These are phyloP conservation scores for Scylla paramamosain DNA, from an alignment of 1,140 invertebrate species.

Conservation along the genomic window DNA sequence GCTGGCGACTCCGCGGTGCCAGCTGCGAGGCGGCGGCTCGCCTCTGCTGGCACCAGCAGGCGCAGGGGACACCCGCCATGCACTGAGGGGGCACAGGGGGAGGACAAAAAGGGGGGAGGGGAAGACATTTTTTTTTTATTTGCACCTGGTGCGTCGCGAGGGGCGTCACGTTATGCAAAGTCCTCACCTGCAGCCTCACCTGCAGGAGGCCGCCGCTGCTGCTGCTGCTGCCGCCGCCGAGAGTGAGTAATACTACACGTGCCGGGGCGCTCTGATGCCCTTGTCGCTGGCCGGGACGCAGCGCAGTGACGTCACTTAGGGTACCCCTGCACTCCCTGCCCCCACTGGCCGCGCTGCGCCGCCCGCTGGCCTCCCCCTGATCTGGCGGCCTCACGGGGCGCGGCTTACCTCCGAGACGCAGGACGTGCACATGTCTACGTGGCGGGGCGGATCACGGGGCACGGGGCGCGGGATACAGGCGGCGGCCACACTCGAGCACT, in stretches of 20 bases:
- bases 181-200: background rate
- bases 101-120: background rate
- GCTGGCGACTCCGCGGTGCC: background rate
- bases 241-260: background rate
- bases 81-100: background rate
- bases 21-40: background rate
- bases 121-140: background rate
- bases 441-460: background rate
- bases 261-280: background rate
- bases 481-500: background rate
- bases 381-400: background rate
- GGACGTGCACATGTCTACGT: background rate
- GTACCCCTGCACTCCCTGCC: background rate
- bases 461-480: background rate
- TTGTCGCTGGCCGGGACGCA: background rate
- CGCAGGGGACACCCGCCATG: constrained; percentile 4
- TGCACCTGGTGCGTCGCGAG: background rate
- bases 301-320: background rate
- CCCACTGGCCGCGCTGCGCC: background rate
- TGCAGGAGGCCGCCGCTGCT: background rate
- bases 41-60: background rate
- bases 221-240: background rate
- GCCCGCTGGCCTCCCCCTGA: background rate
- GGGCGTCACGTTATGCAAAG: background rate
- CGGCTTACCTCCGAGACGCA: background rate